These are phyloP conservation scores for Lacerta viridis DNA, from an alignment of 2,797 vertebrate genomes.

Conservation along the genomic window DNA sequence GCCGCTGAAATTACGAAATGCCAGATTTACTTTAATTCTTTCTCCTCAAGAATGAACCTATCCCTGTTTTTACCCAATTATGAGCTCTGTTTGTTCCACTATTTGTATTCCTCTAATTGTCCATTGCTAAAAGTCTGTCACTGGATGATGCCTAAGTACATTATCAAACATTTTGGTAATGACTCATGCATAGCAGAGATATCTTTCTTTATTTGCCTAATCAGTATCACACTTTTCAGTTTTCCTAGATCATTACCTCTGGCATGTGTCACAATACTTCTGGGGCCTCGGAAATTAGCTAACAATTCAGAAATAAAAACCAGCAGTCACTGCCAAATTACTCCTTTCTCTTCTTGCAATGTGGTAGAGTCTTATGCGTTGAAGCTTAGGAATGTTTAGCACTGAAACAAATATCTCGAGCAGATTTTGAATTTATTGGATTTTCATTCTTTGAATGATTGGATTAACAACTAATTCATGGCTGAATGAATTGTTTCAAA, in stretches of 20 bases:
- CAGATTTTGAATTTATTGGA: conserved; percentile 26
- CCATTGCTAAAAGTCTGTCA: conserved; percentile 63
- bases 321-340: conserved; percentile 44
- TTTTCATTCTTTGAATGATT: conserved; percentile 18
- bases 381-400: conserved; percentile 7
- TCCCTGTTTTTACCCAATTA: conserved; percentile 54
- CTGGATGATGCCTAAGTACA: conserved; percentile 55
- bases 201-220: conserved; percentile 72
- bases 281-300: conserved; percentile 54
- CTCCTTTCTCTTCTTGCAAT: conserved; percentile 55
- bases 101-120: conserved; percentile 69
- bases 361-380: conserved; percentile 31
- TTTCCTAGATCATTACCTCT: conserved; percentile 70
- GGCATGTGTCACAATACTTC: conserved; percentile 62
- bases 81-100: conserved; percentile 60
- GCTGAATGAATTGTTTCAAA: conserved; percentile 18
- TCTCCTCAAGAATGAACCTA: conserved; percentile 46
- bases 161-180: conserved; percentile 67
- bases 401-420: conserved; percentile 14
- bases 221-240: conserved; percentile 66
- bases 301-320: conserved; percentile 66
- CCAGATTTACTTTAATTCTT: conserved; percentile 42
- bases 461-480: conserved; percentile 17
- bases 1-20: conserved; percentile 37
- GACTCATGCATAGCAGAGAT: conserved; percentile 58